phyloP scores from a whole-genome alignment of 2,888 invertebrate species.

The Nemapogon koenigi region DNA sequence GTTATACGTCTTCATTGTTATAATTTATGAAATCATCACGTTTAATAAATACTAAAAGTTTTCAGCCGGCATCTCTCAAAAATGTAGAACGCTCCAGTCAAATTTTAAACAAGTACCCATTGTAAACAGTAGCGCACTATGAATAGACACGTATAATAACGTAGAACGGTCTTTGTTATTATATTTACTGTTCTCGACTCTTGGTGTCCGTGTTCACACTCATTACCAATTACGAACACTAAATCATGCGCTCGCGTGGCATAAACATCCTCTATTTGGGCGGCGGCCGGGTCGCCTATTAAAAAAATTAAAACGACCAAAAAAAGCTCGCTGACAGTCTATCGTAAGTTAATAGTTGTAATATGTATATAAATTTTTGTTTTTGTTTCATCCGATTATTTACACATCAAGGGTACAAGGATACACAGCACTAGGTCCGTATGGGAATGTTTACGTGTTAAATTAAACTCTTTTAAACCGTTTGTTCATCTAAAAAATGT shows the following conservation, averaged over 20 bases:
- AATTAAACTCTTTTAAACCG: conserved; percentile 34
- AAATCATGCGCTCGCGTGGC: conserved; percentile 56
- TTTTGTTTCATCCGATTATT: conserved; percentile 39
- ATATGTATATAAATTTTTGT: conserved; percentile 41
- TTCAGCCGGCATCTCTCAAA: background rate
- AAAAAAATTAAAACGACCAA: conserved; percentile 43
- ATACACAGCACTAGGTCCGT: conserved; percentile 32
- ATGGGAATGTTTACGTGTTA: conserved; percentile 57
- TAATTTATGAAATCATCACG: conserved; percentile 4
- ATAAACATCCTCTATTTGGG: conserved; percentile 50
- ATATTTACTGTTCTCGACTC: conserved; percentile 49
- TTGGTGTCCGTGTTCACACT: conserved; percentile 59
- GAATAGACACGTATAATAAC: conserved; percentile 24
- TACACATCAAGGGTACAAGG: conserved; percentile 27
- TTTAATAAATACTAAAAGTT: background rate
- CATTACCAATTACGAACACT: conserved; percentile 57
- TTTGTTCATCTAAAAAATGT: conserved; percentile 26
- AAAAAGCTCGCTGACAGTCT: conserved; percentile 51
- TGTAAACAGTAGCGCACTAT: conserved; percentile 3
- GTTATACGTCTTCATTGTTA: conserved; percentile 34
- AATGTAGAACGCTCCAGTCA: background rate
- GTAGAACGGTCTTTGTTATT: conserved; percentile 51
- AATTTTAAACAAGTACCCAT: conserved; percentile 5
- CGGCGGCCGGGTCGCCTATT: conserved; percentile 16
- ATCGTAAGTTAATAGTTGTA: conserved; percentile 53